Conservation (phyloP, 2,797 vertebrate genomes). For the Somateria mollissima region DNA sequence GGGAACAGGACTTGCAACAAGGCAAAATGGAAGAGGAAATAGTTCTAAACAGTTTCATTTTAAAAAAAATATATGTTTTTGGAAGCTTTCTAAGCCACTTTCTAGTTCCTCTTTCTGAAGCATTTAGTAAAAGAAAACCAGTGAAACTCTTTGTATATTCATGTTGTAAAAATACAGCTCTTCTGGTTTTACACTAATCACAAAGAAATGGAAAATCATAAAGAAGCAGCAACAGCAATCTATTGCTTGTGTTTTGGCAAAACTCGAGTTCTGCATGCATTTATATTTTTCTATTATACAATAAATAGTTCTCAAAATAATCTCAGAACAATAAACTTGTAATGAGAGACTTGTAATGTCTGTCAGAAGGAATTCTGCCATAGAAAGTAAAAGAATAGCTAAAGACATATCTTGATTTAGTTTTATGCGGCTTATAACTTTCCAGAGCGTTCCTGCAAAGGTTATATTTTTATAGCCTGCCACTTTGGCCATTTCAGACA, state of each 20-base stretch:
- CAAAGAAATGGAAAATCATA: background rate
- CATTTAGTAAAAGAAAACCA: background rate
- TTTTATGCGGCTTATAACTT: background rate
- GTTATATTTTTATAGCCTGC: background rate
- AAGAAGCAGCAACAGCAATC: background rate
- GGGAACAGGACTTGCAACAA: background rate
- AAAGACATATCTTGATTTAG: background rate
- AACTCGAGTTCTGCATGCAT: background rate
- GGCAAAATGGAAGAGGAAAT: background rate
- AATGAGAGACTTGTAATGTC: background rate
- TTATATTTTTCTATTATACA: slow-evolving; percentile 6
- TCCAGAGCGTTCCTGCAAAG: background rate
- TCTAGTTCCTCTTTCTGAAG: background rate
- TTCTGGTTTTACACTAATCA: background rate
- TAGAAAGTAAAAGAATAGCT: background rate
- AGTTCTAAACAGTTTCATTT: background rate
- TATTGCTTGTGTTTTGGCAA: background rate
- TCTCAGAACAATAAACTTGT: background rate
- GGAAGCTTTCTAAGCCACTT: background rate
- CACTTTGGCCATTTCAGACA: background rate
- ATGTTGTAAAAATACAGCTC: background rate
- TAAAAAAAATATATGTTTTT: background rate
- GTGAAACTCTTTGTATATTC: background rate
- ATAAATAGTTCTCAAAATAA: slow-evolving; percentile 2
- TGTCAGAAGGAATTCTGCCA: slow-evolving; percentile 14